These are phyloP conservation scores for Meloidogyne exigua DNA, from an alignment of 1,140 invertebrate genomes.

Conservation along the genomic window DNA sequence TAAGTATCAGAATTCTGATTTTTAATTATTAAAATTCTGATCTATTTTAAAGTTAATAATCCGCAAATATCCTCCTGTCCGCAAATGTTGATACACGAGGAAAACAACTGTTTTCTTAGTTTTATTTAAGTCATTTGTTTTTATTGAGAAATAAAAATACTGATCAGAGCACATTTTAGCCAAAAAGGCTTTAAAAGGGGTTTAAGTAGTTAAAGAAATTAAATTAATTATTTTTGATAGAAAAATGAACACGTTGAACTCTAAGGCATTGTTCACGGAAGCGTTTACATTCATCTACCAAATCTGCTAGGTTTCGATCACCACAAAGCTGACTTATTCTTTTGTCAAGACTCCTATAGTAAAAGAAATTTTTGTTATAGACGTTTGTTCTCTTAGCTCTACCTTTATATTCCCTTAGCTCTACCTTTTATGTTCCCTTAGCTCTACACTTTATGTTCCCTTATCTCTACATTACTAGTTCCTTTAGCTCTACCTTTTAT, in stretches of 20 bases:
- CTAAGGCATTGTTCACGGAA: slow-evolving; percentile 57
- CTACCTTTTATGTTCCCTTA: not conserved
- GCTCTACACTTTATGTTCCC: not conserved
- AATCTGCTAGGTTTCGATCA: slow-evolving; percentile 54
- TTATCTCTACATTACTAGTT: too few relatives aligned
- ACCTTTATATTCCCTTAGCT: not conserved
- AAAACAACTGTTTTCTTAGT: too few relatives aligned
- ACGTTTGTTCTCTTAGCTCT: too few relatives aligned
- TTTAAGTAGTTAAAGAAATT: not conserved
- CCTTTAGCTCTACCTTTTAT: not conserved
- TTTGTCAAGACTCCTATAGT: slow-evolving; percentile 54
- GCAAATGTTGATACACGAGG: too few relatives aligned
- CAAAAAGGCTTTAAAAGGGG: too few relatives aligned
- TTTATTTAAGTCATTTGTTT: too few relatives aligned
- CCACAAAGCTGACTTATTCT: slow-evolving; percentile 53
- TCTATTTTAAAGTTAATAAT: too few relatives aligned
- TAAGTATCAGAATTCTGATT: too few relatives aligned
- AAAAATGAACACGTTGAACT: slow-evolving; percentile 39
- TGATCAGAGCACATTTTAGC: too few relatives aligned
- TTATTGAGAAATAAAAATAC: too few relatives aligned
- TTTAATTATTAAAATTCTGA: too few relatives aligned
- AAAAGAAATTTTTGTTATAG: not conserved
- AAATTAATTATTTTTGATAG: not conserved
- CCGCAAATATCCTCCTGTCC: too few relatives aligned
- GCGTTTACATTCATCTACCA: slow-evolving; percentile 55